These are phyloP conservation scores for Mesopsocus fuscifrons DNA, from an alignment of 2,888 invertebrate species.

Conservation along the genomic window DNA sequence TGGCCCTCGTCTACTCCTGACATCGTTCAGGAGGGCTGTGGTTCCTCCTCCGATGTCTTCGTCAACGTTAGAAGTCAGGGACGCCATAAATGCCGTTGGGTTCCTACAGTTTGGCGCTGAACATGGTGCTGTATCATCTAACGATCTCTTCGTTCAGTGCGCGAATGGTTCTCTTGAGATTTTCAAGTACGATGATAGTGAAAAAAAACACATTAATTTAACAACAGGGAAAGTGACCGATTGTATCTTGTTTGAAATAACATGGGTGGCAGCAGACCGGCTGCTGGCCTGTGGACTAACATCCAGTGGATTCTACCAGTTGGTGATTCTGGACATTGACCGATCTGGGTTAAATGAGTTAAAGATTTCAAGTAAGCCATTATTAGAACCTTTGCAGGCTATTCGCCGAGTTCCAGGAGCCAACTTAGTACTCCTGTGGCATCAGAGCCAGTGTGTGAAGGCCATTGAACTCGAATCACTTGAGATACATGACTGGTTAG, in stretches of 20 bases:
- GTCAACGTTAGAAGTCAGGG: slow-evolving; percentile 21
- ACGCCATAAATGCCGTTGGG: background rate
- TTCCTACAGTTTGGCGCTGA: slow-evolving; percentile 30
- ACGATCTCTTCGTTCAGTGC: slow-evolving; percentile 1
- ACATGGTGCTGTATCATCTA: slow-evolving; percentile 19
- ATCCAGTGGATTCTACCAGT: background rate
- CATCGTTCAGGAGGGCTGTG: slow-evolving; percentile 49
- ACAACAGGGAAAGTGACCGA: background rate
- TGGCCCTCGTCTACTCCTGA: slow-evolving; percentile 45
- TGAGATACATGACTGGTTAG: no score
- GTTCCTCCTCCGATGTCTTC: slow-evolving; percentile 74
- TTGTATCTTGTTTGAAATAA: background rate
- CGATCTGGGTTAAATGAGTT: no score
- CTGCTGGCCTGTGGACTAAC: background rate
- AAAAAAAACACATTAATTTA: background rate
- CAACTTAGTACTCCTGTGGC: no score
- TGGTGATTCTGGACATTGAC: no score
- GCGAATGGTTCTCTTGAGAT: slow-evolving; percentile 25
- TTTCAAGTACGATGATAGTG: slow-evolving; percentile 17
- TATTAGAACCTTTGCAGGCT: no score
- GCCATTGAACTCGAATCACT: no score
- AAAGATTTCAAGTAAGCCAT: no score
- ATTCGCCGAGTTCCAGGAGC: no score
- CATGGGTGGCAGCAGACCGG: background rate
- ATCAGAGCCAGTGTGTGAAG: no score